Percentiles rank a stretch among this genome's conserved stretches.
Conservation (phyloP, 2,113 vertebrate genomes). For the Carlito syrichta region DNA sequence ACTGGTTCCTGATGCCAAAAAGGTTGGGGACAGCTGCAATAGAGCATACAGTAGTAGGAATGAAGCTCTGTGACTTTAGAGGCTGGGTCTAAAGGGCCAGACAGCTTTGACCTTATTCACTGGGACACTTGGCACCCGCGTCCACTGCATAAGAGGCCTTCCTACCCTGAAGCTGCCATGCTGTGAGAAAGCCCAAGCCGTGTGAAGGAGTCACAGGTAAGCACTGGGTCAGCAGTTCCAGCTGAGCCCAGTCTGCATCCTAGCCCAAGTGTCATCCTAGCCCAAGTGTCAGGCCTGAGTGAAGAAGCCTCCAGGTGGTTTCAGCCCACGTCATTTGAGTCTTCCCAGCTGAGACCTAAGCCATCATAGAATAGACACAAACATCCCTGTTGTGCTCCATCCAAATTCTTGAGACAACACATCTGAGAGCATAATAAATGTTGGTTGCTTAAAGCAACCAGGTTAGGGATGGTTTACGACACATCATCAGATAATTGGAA, state of each 20-base stretch:
- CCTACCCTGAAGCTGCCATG: background rate
- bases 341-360: background rate
- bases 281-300: background rate
- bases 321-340: too few species aligned
- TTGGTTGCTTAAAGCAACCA: background rate
- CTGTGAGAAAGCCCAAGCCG: background rate
- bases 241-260: background rate
- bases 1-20: too few species aligned
- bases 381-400: background rate
- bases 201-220: background rate
- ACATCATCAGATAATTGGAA: background rate
- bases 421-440: accelerated
- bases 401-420: background rate
- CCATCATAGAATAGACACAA: background rate
- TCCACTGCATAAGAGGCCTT: background rate
- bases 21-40: too few species aligned
- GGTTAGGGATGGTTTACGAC: background rate
- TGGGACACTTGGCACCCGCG: background rate
- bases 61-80: background rate
- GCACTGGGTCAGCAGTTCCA: background rate
- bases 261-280: background rate
- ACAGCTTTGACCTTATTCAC: background rate
- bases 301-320: background rate
- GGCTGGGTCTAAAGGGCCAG: background rate
- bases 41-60: too few species aligned